These are phyloP conservation scores for Pheosia tremula DNA, from an alignment of 2,888 invertebrate species.

Conservation along the genomic window DNA sequence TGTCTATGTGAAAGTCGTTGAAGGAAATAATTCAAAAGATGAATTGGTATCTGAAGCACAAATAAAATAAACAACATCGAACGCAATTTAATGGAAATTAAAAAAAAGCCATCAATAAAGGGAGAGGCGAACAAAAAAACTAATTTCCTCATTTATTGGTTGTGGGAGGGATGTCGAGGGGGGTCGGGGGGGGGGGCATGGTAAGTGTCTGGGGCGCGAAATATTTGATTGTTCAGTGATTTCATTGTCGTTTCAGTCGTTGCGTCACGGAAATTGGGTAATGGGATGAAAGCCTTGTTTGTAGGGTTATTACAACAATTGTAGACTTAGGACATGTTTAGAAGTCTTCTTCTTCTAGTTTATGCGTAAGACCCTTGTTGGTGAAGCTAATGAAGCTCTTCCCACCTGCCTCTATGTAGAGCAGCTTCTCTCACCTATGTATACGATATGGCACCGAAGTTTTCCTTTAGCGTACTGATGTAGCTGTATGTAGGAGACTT, in stretches of 20 bases:
- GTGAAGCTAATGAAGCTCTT: no score
- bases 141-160: slow-evolving; percentile 42
- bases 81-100: slow-evolving; percentile 1
- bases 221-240: slow-evolving; percentile 67
- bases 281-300: slow-evolving; percentile 57
- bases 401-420: no score
- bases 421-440: no score
- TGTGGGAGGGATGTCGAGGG: slow-evolving; percentile 12
- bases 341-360: no score
- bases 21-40: neutral
- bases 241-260: slow-evolving; percentile 62
- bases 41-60: neutral
- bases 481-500: no score
- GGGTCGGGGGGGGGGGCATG: slow-evolving; percentile 14
- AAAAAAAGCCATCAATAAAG: neutral
- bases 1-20: neutral
- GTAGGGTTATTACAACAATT: slow-evolving; percentile 12
- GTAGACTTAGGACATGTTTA: slow-evolving; percentile 18
- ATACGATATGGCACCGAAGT: no score
- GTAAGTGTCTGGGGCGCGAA: slow-evolving; percentile 27
- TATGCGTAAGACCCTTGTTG: no score
- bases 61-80: neutral
- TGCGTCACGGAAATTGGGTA: slow-evolving; percentile 72
- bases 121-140: slow-evolving; percentile 26
- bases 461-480: no score